phyloP scores from a whole-genome alignment of 92 coral and sea anemone genomes.

The Epizoanthus stellaris region DNA sequence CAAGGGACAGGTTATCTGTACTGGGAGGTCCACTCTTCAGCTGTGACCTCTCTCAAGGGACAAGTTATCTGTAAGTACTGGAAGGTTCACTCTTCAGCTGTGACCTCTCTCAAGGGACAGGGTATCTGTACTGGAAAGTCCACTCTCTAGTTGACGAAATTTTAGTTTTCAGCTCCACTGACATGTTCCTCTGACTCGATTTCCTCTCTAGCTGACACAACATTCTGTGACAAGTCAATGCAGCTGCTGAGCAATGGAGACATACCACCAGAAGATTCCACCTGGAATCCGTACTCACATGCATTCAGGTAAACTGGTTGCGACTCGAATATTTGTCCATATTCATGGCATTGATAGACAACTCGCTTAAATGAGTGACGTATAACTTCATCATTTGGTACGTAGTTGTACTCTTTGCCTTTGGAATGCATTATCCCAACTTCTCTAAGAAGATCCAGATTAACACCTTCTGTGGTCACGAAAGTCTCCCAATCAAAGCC shows the following conservation, averaged over 20 bases:
- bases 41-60: too few relatives aligned
- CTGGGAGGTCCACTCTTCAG: too few relatives aligned
- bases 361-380: constrained; percentile 32
- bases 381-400: constrained; percentile 42
- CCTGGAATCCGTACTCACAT: constrained; percentile 28
- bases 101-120: not conserved
- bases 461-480: constrained; percentile 4
- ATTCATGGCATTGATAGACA: constrained; percentile 43
- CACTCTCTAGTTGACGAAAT: not conserved
- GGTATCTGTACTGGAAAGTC: constrained; percentile 1
- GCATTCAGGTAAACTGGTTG: constrained; percentile 31
- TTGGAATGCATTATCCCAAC: constrained; percentile 43
- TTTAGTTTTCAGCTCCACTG: not conserved
- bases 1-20: too few relatives aligned
- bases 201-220: constrained; percentile 23
- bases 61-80: too few relatives aligned
- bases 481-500: constrained; percentile 45
- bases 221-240: constrained; percentile 10
- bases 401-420: constrained; percentile 45
- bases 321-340: constrained; percentile 24
- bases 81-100: too few relatives aligned
- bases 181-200: not conserved
- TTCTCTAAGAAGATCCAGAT: constrained; percentile 29
- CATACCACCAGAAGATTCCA: constrained; percentile 20
- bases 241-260: constrained; percentile 13